phyloP scores from a whole-genome alignment of 1,140 invertebrate genomes.

The Maconellicoccus hirsutus region DNA sequence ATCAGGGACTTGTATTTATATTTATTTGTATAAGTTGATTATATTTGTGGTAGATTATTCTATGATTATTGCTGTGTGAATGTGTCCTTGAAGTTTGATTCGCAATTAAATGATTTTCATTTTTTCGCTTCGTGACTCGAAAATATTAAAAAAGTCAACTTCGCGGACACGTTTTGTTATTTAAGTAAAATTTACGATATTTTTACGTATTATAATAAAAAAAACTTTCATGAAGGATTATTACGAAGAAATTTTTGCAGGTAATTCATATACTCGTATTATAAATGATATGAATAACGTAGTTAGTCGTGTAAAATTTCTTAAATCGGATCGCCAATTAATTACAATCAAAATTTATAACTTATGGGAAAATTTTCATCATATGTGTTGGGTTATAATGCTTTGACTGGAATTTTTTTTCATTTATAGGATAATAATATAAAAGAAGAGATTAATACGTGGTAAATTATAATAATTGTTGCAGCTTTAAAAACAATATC shows the following conservation, averaged over 20 bases:
- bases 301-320: neutral
- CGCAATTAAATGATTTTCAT: no score
- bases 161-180: neutral
- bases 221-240: neutral
- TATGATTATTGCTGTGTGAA: no score
- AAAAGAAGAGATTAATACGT: neutral
- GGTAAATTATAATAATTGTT: neutral
- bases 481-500: neutral
- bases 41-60: no score
- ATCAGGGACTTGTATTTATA: no score
- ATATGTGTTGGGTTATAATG: neutral
- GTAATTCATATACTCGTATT: conserved; percentile 2
- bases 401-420: neutral
- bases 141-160: neutral
- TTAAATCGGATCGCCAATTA: neutral
- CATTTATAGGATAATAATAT: neutral
- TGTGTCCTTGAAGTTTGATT: no score
- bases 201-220: neutral
- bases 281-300: neutral
- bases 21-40: no score
- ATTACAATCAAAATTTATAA: neutral
- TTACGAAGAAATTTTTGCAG: neutral
- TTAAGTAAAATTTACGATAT: neutral
- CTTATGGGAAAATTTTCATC: neutral
- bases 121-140: no score